Evolutionary conservation across 2,888 invertebrate genomes (phyloP).

Genomic region (Hirtodrosophila alboralis): DNA sequence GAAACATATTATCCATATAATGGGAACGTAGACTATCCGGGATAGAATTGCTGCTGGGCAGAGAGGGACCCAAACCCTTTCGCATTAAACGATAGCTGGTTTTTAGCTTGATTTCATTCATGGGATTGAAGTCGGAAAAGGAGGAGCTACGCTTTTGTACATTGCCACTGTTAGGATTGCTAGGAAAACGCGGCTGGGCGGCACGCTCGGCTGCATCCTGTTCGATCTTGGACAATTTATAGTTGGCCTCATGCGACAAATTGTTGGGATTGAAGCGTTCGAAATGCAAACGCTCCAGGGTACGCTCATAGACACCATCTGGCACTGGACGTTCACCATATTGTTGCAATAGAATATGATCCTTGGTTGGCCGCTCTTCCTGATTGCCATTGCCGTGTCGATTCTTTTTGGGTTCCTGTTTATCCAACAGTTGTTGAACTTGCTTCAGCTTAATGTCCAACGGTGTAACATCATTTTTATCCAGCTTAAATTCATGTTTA

Average conservation of each 20-base stretch:
- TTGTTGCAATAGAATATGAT: not conserved
- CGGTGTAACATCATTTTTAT: conserved; percentile 8
- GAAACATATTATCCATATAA: conserved; percentile 57
- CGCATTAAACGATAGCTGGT: conserved; percentile 79
- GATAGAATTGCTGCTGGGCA: conserved; percentile 81
- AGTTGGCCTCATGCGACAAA: conserved; percentile 83
- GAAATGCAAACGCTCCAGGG: conserved; percentile 43
- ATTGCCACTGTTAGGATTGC: no score
- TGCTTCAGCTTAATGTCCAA: conserved; percentile 48
- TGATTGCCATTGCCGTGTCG: not conserved
- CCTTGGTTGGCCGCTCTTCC: not conserved
- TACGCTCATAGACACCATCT: conserved; percentile 59
- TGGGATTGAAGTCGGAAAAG: conserved; percentile 65
- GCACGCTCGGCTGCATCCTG: conserved; percentile 78
- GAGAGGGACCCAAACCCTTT: conserved; percentile 78
- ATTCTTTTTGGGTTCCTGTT: conserved; percentile 21
- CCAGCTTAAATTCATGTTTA: not conserved
- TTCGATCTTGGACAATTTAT: conserved; percentile 83
- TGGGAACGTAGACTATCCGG: conserved; percentile 48
- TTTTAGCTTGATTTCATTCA: conserved; percentile 81
- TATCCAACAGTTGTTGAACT: conserved; percentile 20
- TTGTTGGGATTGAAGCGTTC: conserved; percentile 65
- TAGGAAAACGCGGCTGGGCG: conserved; percentile 14
- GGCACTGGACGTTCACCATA: conserved; percentile 33
- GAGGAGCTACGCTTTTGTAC: conserved; percentile 49